These are phyloP conservation scores for Drosophila ezoana DNA, from an alignment of 2,888 invertebrate genomes.

Conservation along the genomic window DNA sequence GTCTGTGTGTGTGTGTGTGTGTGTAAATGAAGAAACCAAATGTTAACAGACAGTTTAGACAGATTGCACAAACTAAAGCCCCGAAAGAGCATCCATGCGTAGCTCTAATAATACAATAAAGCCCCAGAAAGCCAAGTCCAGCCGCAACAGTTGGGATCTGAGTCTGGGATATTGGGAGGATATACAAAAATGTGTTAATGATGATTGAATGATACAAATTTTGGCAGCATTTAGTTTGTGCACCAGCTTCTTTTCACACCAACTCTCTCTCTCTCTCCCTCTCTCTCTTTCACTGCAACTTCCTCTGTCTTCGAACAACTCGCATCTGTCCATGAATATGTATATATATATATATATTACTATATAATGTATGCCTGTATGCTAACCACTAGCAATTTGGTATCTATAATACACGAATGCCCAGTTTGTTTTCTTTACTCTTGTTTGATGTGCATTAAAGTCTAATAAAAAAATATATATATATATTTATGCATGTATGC, in stretches of 20 bases:
- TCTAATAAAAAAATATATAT: conserved; percentile 49
- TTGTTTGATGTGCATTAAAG: conserved; percentile 45
- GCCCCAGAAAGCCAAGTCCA: background rate
- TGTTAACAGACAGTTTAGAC: conserved; percentile 6
- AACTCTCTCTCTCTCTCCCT: background rate
- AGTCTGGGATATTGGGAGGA: background rate
- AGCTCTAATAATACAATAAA: background rate
- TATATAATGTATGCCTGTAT: conserved; percentile 20
- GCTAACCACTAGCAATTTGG: conserved; percentile 66
- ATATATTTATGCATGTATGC: conserved; percentile 8
- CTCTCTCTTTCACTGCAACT: background rate
- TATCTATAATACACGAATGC: conserved; percentile 76
- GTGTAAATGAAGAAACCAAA: conserved; percentile 20
- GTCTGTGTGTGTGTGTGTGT: conserved; percentile 11
- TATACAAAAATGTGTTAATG: background rate
- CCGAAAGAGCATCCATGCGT: conserved; percentile 6
- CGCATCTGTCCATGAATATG: background rate
- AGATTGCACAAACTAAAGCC: conserved; percentile 11
- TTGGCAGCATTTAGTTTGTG: conserved; percentile 23
- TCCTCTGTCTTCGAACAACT: conserved; percentile 4
- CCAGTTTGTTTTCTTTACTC: conserved; percentile 10
- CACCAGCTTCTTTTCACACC: background rate
- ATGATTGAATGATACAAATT: conserved; percentile 10
- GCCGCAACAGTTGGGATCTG: conserved; percentile 6
- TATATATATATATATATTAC: conserved; percentile 12